Evolutionary conservation across 2,888 invertebrate genomes (phyloP).

Genomic region (Mythimna vitellina): DNA sequence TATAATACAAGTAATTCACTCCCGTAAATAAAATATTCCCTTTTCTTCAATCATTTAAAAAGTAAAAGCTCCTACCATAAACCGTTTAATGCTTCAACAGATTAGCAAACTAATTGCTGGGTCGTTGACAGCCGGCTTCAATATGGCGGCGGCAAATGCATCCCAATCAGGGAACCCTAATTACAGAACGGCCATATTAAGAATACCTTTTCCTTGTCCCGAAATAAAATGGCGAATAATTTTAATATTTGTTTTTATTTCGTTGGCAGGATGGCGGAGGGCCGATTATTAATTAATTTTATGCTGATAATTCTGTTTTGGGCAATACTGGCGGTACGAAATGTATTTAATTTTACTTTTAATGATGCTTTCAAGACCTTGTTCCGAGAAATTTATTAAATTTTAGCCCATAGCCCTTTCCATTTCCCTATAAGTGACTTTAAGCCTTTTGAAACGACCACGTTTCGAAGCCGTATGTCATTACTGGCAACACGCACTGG

Average conservation of each 20-base stretch:
- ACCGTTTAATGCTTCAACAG: not conserved
- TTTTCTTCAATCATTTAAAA: slow-evolving; percentile 10
- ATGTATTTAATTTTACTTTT: slow-evolving; percentile 38
- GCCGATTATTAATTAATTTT: slow-evolving; percentile 39
- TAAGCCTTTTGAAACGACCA: too few species aligned
- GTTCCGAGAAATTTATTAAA: slow-evolving; percentile 29
- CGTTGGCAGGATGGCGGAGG: not conserved
- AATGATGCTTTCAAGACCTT: slow-evolving; percentile 30
- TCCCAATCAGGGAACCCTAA: slow-evolving; percentile 16
- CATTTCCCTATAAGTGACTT: too few species aligned
- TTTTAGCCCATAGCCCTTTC: not conserved
- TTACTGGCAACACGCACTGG: too few species aligned
- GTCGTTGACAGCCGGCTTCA: slow-evolving; percentile 30
- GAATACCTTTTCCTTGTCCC: slow-evolving; percentile 25
- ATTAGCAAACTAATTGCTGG: slow-evolving; percentile 37
- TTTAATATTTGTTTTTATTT: slow-evolving; percentile 24
- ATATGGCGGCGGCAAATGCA: slow-evolving; percentile 8
- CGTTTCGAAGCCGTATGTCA: too few species aligned
- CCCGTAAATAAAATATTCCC: not conserved
- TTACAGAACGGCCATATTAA: slow-evolving; percentile 26
- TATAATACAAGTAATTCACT: not conserved
- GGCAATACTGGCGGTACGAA: slow-evolving; percentile 10
- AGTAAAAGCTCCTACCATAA: slow-evolving; percentile 1
- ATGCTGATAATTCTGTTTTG: slow-evolving; percentile 33
- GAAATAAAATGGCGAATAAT: slow-evolving; percentile 14